A percentile compares a stretch with the other conserved stretches of the same genome.
These are phyloP conservation scores for Oreortyx pictus DNA, from an alignment of 2,797 vertebrate genomes.

Conservation along the genomic window DNA sequence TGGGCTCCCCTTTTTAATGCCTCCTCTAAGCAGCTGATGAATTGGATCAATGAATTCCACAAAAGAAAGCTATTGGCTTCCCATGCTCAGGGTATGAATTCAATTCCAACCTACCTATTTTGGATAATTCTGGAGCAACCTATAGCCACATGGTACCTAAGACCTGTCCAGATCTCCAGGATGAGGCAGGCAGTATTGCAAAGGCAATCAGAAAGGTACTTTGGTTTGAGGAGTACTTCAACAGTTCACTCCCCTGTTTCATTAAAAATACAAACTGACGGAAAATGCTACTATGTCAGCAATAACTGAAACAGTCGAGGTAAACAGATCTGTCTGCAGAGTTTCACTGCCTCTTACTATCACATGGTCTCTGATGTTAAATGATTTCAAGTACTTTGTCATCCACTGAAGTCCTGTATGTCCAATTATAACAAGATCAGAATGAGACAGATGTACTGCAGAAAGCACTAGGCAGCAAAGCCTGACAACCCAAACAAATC, in stretches of 20 bases:
- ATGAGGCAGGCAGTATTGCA: not conserved
- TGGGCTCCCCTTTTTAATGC: not conserved
- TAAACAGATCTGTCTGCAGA: not conserved
- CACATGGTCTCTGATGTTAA: not conserved
- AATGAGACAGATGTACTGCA: not conserved
- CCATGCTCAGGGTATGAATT: not conserved
- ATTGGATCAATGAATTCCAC: not conserved
- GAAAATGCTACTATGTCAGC: not conserved
- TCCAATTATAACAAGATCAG: not conserved
- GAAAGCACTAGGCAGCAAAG: not conserved
- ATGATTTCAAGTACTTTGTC: not conserved
- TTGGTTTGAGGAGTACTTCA: too few relatives aligned
- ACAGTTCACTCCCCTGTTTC: not conserved
- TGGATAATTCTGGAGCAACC: not conserved
- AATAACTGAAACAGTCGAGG: not conserved
- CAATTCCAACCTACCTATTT: not conserved
- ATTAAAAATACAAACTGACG: not conserved
- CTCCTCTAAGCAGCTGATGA: not conserved
- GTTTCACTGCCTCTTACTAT: not conserved
- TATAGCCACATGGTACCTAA: not conserved
- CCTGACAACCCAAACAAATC: not conserved
- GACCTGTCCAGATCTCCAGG: not conserved
- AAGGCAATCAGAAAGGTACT: too few relatives aligned
- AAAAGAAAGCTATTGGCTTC: not conserved
- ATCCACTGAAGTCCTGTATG: not conserved